These are phyloP conservation scores for Yponomeuta malinellus DNA, from an alignment of 2,888 invertebrate genomes.

Conservation along the genomic window DNA sequence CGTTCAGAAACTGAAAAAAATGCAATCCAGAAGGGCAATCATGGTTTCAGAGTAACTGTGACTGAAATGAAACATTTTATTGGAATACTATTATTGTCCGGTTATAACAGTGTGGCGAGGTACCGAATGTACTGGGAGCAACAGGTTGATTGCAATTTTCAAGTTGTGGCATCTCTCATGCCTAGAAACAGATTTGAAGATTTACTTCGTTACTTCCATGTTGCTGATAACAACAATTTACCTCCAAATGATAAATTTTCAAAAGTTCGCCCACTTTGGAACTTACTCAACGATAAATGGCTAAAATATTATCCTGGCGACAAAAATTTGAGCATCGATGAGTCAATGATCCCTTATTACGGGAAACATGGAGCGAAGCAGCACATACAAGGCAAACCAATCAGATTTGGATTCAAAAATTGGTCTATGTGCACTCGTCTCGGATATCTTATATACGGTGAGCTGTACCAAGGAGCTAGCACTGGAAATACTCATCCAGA, in stretches of 20 bases:
- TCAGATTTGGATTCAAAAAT: constrained; percentile 29
- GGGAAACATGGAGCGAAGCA: constrained; percentile 30
- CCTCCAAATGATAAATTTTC: constrained; percentile 26
- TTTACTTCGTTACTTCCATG: no score
- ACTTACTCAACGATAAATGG: constrained; percentile 29
- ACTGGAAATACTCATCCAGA: constrained; percentile 20
- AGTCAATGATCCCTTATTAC: constrained; percentile 39
- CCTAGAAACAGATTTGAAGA: no score
- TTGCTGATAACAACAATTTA: no score
- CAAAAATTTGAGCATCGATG: constrained; percentile 31
- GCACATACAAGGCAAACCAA: constrained; percentile 28
- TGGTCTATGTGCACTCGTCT: constrained; percentile 28
- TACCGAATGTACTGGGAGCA: no score
- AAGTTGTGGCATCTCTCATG: no score
- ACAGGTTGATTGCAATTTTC: no score
- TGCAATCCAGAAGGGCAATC: no score
- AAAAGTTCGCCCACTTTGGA: constrained; percentile 26
- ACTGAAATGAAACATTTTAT: no score
- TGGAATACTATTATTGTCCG: no score
- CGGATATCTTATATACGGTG: constrained; percentile 29
- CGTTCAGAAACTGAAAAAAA: no score
- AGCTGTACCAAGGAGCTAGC: constrained; percentile 29
- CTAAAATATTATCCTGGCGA: constrained; percentile 24
- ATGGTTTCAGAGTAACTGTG: no score
- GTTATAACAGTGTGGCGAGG: no score